phyloP scores from a whole-genome alignment of 1,140 invertebrate genomes.

The Ips nitidus region DNA sequence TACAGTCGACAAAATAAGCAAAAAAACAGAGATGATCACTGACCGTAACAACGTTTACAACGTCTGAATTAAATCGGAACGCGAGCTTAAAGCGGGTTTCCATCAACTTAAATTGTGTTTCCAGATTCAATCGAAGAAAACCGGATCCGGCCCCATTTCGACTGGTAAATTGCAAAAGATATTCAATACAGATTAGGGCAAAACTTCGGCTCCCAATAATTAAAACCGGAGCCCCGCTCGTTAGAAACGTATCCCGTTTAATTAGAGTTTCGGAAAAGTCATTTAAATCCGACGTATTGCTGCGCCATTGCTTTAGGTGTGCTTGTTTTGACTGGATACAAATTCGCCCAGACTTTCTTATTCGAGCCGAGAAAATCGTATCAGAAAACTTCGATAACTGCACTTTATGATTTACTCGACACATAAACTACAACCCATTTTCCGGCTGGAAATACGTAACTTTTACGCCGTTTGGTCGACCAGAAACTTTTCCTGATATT shows the following conservation, averaged over 20 bases:
- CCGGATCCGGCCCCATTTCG: background rate
- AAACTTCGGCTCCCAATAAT: slow-evolving; percentile 16
- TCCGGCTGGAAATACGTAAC: slow-evolving; percentile 26
- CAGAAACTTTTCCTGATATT: slow-evolving; percentile 29
- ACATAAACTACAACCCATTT: slow-evolving; percentile 27
- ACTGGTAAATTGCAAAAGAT: slow-evolving; percentile 13
- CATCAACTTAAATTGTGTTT: no score
- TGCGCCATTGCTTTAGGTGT: background rate
- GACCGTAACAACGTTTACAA: no score
- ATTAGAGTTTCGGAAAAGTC: slow-evolving; percentile 14
- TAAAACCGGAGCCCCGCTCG: slow-evolving; percentile 15
- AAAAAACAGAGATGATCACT: no score
- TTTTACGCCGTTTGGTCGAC: slow-evolving; percentile 12
- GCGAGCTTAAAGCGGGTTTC: no score
- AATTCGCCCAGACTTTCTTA: background rate
- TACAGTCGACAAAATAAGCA: no score
- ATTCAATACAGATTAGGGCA: slow-evolving; percentile 20
- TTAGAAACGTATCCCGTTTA: slow-evolving; percentile 12
- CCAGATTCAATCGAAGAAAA: slow-evolving; percentile 10
- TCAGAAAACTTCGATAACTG: slow-evolving; percentile 28
- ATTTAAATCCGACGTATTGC: background rate
- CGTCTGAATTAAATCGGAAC: no score
- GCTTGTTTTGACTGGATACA: slow-evolving; percentile 10
- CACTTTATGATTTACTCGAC: slow-evolving; percentile 30
- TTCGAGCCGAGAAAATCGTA: background rate